These are phyloP conservation scores for Ichneumoninae sp. DNA, from an alignment of 2,888 invertebrate species.

Conservation along the genomic window DNA sequence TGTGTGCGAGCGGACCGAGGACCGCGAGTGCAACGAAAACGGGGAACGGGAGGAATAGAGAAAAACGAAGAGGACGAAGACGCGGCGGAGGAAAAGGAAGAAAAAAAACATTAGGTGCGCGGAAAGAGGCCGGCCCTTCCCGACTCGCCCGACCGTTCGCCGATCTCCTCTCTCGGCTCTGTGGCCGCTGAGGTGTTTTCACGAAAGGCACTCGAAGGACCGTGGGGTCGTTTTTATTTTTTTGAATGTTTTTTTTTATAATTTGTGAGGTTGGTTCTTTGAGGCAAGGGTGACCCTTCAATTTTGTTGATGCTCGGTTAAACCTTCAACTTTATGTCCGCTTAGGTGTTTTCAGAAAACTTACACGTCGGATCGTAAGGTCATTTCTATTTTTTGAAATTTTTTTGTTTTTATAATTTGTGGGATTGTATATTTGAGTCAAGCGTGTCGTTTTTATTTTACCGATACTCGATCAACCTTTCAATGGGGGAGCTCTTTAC, in stretches of 20 bases:
- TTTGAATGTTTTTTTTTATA: not conserved
- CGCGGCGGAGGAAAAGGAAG: not conserved
- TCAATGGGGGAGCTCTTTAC: too few relatives aligned
- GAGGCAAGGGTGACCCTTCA: too few relatives aligned
- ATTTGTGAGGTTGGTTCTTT: too few relatives aligned
- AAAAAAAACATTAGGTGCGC: slow-evolving; percentile 18
- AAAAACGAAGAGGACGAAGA: slow-evolving; percentile 35
- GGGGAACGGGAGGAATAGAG: slow-evolving; percentile 47
- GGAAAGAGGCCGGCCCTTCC: slow-evolving; percentile 64
- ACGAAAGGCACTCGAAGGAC: not conserved
- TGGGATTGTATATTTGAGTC: too few relatives aligned
- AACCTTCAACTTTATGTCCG: too few relatives aligned
- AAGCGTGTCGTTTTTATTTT: too few relatives aligned
- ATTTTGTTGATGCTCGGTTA: too few relatives aligned
- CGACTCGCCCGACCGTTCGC: slow-evolving; percentile 64
- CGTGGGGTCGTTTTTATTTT: slow-evolving; percentile 20
- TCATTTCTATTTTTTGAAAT: not conserved
- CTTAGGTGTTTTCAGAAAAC: too few relatives aligned
- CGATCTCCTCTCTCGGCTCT: slow-evolving; percentile 34
- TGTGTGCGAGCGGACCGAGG: slow-evolving; percentile 51
- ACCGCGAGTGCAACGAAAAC: slow-evolving; percentile 53
- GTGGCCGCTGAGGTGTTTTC: slow-evolving; percentile 56
- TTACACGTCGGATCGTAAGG: not conserved
- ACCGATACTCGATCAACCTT: too few relatives aligned
- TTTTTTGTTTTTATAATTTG: not conserved